Evolutionary conservation across 2,888 invertebrate genomes (phyloP).

Genomic region (Parnassius mnemosyne): DNA sequence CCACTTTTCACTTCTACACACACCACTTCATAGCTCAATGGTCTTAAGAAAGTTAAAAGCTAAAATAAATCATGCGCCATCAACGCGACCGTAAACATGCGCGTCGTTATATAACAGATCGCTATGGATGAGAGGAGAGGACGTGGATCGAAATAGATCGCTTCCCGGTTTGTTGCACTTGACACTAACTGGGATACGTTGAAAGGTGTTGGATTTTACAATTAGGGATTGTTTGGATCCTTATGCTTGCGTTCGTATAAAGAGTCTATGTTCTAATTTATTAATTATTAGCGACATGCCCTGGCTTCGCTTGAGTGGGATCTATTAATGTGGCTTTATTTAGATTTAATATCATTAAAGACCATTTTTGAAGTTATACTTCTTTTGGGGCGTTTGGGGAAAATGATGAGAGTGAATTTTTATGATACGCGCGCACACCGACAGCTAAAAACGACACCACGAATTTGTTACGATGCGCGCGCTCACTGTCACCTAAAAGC

Average conservation of each 20-base stretch:
- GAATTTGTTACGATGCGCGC: too few relatives aligned
- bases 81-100: constrained; percentile 11
- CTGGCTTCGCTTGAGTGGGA: too few relatives aligned
- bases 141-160: constrained; percentile 39
- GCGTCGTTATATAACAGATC: constrained; percentile 12
- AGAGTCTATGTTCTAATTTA: too few relatives aligned
- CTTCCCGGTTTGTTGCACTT: constrained; percentile 38
- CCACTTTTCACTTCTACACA: not conserved
- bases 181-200: constrained; percentile 15
- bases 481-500: too few relatives aligned
- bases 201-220: constrained; percentile 2
- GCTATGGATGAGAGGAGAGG: constrained; percentile 6
- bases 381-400: too few relatives aligned
- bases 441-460: too few relatives aligned
- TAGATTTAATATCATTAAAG: too few relatives aligned
- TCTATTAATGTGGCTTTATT: too few relatives aligned
- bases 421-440: too few relatives aligned
- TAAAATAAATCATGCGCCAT: constrained; percentile 14
- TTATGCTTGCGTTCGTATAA: not conserved
- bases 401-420: too few relatives aligned
- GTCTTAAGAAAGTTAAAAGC: constrained; percentile 6
- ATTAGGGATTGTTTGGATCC: not conserved
- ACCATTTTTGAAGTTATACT: too few relatives aligned
- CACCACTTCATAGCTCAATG: constrained; percentile 8
- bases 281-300: too few relatives aligned